Evolutionary conservation across 2,797 vertebrate genomes (phyloP).

Genomic region (Micrastur ruficollis): DNA sequence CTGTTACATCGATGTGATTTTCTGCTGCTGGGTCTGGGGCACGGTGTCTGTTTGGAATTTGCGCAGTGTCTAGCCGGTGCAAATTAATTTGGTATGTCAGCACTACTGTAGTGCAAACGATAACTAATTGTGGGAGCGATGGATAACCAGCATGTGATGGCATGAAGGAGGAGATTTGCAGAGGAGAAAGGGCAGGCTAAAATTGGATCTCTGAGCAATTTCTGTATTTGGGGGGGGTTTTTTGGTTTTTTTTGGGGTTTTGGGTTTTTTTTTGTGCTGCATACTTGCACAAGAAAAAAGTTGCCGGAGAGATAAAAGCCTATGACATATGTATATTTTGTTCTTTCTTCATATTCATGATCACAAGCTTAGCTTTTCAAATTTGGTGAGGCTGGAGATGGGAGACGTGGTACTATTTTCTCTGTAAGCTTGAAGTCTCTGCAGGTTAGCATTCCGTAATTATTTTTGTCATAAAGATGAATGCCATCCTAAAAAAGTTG

Average conservation of each 20-base stretch:
- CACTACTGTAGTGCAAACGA: background rate
- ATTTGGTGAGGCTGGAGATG: background rate
- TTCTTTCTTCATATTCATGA: background rate
- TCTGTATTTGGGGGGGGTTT: background rate
- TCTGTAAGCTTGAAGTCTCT: background rate
- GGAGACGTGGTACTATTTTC: background rate
- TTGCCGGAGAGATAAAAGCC: background rate
- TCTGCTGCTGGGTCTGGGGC: background rate
- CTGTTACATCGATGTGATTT: background rate
- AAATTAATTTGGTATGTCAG: background rate
- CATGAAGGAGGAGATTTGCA: background rate
- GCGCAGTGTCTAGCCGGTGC: background rate
- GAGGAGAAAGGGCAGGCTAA: background rate
- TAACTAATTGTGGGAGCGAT: background rate
- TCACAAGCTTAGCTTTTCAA: background rate
- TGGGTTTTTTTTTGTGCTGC: background rate
- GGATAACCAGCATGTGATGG: background rate
- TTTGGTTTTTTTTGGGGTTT: background rate
- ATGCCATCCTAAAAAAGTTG: constrained; percentile 52
- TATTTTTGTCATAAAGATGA: constrained; percentile 63
- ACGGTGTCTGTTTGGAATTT: background rate
- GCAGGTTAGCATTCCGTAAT: constrained; percentile 31
- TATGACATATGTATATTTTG: background rate
- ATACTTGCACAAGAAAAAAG: background rate
- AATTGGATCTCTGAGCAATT: background rate